These are phyloP conservation scores for Ashinkailepas kermadecensis DNA, from an alignment of 2,888 invertebrate species.

Conservation along the genomic window DNA sequence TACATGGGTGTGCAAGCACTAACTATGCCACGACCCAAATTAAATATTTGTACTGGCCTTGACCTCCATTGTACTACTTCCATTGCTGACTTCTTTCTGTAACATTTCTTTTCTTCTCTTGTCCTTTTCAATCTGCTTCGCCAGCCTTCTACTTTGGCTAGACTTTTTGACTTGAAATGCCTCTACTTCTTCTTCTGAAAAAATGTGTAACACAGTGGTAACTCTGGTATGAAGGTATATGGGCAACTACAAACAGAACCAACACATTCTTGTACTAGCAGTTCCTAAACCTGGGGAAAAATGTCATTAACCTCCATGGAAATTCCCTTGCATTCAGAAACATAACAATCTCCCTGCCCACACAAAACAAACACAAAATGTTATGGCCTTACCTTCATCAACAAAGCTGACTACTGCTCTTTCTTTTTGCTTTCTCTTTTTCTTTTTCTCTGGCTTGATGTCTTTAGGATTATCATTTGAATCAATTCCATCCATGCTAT, in stretches of 20 bases:
- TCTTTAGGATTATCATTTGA: not conserved
- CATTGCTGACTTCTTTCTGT: not conserved
- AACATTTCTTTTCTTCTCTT: constrained; percentile 29
- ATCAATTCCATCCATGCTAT: not conserved
- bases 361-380: not conserved
- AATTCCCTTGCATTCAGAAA: too few relatives aligned
- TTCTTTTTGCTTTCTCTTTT: not conserved
- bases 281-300: too few relatives aligned
- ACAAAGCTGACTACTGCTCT: not conserved
- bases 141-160: constrained; percentile 80
- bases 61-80: not conserved
- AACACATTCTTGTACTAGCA: too few relatives aligned
- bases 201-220: not conserved
- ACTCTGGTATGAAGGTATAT: not conserved
- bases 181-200: constrained; percentile 59
- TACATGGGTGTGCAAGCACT: not conserved
- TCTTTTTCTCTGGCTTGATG: not conserved
- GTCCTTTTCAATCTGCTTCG: constrained; percentile 53
- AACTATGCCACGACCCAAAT: not conserved
- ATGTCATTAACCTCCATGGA: too few relatives aligned
- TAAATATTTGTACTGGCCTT: not conserved
- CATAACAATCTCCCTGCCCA: not conserved
- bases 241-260: too few relatives aligned
- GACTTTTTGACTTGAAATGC: constrained; percentile 94
- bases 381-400: not conserved